A percentile compares a stretch with the other conserved stretches of the same genome.
Conservation (phyloP, 2,113 vertebrate genomes). For the Haemorhous mexicanus region DNA sequence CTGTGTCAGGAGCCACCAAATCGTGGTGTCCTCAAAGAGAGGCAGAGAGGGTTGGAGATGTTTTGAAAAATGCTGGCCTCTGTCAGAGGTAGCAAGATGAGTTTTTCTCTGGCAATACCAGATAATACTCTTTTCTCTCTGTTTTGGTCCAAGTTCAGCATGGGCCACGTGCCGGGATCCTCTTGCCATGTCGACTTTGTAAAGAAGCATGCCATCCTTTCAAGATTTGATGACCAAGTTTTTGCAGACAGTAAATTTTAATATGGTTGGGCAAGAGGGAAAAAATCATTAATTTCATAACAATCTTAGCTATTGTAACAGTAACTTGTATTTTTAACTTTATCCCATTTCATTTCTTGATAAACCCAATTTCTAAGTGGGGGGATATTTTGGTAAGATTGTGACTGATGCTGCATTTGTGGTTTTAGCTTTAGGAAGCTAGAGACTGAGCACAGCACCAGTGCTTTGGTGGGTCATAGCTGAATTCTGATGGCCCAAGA, state of each 20-base stretch:
- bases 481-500: neutral
- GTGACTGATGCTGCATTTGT: neutral
- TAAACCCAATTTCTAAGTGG: neutral
- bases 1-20: neutral
- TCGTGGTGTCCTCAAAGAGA: neutral
- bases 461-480: neutral
- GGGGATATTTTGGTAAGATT: neutral
- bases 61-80: neutral
- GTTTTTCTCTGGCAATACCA: neutral
- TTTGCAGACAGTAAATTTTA: neutral
- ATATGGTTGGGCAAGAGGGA: neutral
- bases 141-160: neutral
- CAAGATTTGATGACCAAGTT: neutral
- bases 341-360: neutral
- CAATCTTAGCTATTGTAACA: neutral
- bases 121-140: neutral
- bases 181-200: neutral
- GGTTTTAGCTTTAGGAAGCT: neutral
- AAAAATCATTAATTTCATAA: neutral
- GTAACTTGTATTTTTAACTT: neutral
- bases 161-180: fast-evolving
- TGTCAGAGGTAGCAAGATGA: neutral
- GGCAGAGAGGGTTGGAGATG: neutral
- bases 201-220: neutral
- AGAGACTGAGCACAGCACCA: neutral